Evolutionary conservation across 2,797 vertebrate genomes (phyloP).

Genomic region (Sphenodon punctatus): DNA sequence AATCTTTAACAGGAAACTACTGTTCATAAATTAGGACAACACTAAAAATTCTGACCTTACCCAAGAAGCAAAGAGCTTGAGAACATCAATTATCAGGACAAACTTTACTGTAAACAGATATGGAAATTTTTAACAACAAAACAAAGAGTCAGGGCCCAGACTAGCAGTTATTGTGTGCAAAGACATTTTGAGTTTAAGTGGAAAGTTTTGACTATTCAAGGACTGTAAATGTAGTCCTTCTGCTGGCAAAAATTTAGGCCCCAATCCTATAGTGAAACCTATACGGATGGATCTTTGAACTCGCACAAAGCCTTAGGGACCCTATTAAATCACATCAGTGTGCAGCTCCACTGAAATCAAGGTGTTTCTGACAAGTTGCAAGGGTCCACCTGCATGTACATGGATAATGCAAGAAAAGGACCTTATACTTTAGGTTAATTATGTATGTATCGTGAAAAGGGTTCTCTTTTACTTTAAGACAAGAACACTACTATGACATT

Average conservation of each 20-base stretch:
- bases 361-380: neutral
- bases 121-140: neutral
- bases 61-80: too few species aligned
- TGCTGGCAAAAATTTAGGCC: neutral
- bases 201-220: too few species aligned
- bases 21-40: neutral
- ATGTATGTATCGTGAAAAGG: neutral
- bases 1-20: neutral
- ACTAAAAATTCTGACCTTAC: neutral
- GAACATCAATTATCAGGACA: rapidly evolving
- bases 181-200: too few species aligned
- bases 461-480: neutral
- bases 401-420: neutral
- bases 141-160: neutral
- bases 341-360: neutral
- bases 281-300: neutral
- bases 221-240: neutral
- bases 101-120: neutral
- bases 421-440: neutral
- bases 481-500: neutral
- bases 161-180: neutral
- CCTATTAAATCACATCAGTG: neutral
- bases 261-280: neutral
- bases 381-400: neutral
- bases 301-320: rapidly evolving